Evolutionary conservation across 2,113 vertebrate genomes (phyloP).

Genomic region (Lasiurus borealis): DNA sequence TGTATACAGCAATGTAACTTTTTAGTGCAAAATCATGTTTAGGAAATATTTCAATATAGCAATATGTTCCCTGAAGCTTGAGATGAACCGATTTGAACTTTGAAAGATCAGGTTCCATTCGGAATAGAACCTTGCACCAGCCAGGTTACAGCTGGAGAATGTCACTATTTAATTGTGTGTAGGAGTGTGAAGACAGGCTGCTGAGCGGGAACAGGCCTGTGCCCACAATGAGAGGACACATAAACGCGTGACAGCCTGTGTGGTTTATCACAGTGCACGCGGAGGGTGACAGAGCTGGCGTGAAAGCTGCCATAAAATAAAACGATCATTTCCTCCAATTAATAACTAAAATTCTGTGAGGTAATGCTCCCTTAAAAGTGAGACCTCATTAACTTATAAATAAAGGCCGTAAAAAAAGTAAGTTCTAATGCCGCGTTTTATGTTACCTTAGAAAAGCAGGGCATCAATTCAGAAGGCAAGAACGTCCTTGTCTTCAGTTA

Average conservation of each 20-base stretch:
- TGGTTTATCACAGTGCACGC: constrained; percentile 29
- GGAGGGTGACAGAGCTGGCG: neutral
- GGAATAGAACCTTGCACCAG: constrained; percentile 60
- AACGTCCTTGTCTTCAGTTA: neutral
- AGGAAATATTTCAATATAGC: constrained; percentile 28
- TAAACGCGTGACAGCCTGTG: constrained; percentile 55
- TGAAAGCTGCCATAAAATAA: constrained; percentile 58
- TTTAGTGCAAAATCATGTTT: neutral
- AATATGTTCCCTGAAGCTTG: neutral
- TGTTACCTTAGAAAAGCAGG: constrained; percentile 49
- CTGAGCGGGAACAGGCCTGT: neutral
- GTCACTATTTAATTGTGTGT: constrained; percentile 68
- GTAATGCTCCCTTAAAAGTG: neutral
- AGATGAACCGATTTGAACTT: constrained; percentile 56
- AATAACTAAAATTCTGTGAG: constrained; percentile 55
- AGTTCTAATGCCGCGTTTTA: neutral
- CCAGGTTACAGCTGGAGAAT: constrained; percentile 29
- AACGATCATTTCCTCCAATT: constrained; percentile 68
- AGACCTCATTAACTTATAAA: constrained; percentile 60
- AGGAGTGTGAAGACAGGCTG: constrained; percentile 11
- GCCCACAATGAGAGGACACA: neutral
- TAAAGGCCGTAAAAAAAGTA: constrained; percentile 45
- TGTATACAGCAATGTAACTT: neutral
- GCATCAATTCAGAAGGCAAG: constrained; percentile 55
- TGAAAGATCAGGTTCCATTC: constrained; percentile 53